Conservation (phyloP, 2,888 invertebrate species). For the Sphaeridia pumilis region DNA sequence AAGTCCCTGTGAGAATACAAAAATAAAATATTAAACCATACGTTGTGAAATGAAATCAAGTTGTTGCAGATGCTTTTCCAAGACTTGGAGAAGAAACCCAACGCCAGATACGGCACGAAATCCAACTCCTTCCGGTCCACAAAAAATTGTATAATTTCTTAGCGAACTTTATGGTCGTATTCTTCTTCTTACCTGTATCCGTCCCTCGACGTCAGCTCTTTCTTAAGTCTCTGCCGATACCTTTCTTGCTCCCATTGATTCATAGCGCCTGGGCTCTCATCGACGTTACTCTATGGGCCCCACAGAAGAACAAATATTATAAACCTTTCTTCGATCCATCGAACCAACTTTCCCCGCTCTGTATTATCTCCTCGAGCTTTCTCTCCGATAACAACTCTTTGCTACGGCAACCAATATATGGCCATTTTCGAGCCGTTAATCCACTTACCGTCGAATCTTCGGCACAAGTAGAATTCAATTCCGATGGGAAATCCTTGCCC, state of each 20-base stretch:
- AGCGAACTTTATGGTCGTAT: too few species aligned
- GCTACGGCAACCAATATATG: too few species aligned
- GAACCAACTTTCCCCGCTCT: too few species aligned
- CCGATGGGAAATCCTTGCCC: slow-evolving; percentile 31
- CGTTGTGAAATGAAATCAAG: neutral
- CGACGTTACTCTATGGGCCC: slow-evolving; percentile 35
- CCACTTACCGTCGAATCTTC: slow-evolving; percentile 33
- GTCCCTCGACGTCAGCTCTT: slow-evolving; percentile 73
- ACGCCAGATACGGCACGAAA: neutral
- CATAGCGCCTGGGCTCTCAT: slow-evolving; percentile 38
- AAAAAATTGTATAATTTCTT: neutral
- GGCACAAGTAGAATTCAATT: slow-evolving; percentile 33
- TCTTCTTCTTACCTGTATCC: slow-evolving; percentile 59
- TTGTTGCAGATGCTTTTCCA: neutral
- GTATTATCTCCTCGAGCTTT: too few species aligned
- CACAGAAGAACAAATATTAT: neutral
- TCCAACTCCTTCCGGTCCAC: neutral
- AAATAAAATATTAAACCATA: neutral
- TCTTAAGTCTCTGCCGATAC: slow-evolving; percentile 64
- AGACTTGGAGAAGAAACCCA: neutral
- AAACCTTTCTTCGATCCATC: too few species aligned
- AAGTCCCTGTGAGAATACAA: slow-evolving; percentile 45
- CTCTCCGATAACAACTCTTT: too few species aligned
- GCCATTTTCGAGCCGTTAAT: too few species aligned
- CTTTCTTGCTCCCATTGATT: slow-evolving; percentile 52